phyloP scores from a whole-genome alignment of 2,113 vertebrate species.

The Epinephelus moara region DNA sequence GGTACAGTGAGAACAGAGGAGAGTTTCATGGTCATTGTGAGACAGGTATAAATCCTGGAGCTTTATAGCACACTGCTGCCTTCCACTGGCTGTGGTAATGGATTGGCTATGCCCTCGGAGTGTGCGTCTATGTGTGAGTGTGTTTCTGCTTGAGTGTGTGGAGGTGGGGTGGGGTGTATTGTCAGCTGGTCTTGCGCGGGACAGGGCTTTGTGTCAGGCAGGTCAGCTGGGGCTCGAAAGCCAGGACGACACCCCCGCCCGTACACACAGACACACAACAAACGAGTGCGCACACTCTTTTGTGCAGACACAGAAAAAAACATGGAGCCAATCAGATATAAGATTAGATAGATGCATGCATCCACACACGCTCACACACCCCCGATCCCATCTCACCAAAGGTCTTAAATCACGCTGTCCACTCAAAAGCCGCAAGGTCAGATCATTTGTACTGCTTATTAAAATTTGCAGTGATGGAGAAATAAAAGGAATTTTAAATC shows the following conservation, averaged over 20 bases:
- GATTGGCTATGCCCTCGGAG: slow-evolving; percentile 72
- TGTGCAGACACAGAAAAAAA: slow-evolving; percentile 52
- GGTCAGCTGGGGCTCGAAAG: slow-evolving; percentile 72
- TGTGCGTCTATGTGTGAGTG: slow-evolving; percentile 31
- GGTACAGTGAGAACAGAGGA: slow-evolving; percentile 72
- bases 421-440: slow-evolving; percentile 30
- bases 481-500: slow-evolving; percentile 32
- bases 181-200: slow-evolving; percentile 61
- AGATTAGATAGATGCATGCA: slow-evolving; percentile 50
- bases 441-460: slow-evolving; percentile 44
- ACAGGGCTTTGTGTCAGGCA: slow-evolving; percentile 68
- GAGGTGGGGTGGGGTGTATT: slow-evolving; percentile 22
- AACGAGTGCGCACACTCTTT: slow-evolving; percentile 38
- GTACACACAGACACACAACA: background rate
- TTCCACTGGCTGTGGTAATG: slow-evolving; percentile 73
- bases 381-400: slow-evolving; percentile 30
- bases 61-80: slow-evolving; percentile 62
- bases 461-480: slow-evolving; percentile 27
- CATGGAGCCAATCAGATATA: slow-evolving; percentile 56
- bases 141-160: slow-evolving; percentile 30
- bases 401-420: slow-evolving; percentile 57
- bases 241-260: slow-evolving; percentile 31
- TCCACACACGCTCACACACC: slow-evolving; percentile 16
- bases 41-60: slow-evolving; percentile 78
- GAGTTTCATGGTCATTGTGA: slow-evolving; percentile 72